Conservation (phyloP, 2,888 invertebrate genomes). For the Chloromyia formosa region DNA sequence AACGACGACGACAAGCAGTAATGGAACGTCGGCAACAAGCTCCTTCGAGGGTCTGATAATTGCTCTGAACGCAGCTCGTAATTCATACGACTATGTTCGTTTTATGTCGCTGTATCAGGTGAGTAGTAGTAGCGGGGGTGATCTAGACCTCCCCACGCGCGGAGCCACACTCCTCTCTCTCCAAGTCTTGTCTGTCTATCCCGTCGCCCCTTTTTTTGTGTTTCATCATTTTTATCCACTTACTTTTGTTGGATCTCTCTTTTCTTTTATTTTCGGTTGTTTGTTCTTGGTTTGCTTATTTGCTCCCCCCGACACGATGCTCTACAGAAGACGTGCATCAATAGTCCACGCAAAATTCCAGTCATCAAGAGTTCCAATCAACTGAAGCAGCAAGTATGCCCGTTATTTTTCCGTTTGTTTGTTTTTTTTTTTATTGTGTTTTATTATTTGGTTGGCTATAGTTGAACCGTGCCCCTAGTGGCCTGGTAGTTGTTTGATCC, state of each 20-base stretch:
- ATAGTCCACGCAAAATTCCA: background rate
- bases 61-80: slow-evolving; percentile 59
- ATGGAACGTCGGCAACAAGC: background rate
- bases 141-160: too few relatives aligned
- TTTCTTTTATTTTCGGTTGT: slow-evolving; percentile 23
- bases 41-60: slow-evolving; percentile 60
- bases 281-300: background rate
- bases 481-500: background rate
- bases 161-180: too few relatives aligned
- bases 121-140: slow-evolving; percentile 20
- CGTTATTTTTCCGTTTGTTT: background rate
- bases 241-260: slow-evolving; percentile 4
- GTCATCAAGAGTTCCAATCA: slow-evolving; percentile 13
- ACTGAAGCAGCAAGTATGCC: slow-evolving; percentile 33
- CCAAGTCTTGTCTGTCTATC: too few relatives aligned
- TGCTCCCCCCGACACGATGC: background rate
- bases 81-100: slow-evolving; percentile 59
- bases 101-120: slow-evolving; percentile 64
- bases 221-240: slow-evolving; percentile 14
- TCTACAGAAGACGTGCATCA: slow-evolving; percentile 30
- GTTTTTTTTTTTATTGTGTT: slow-evolving; percentile 40
- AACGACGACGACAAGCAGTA: background rate
- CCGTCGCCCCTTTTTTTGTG: slow-evolving; percentile 9
- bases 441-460: too few relatives aligned
- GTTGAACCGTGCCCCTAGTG: too few relatives aligned